A percentile compares a stretch with the other conserved stretches of the same genome.
Evolutionary conservation across 2,113 vertebrate genomes (phyloP).

Genomic region (Speoplatyrhinus poulsoni): DNA sequence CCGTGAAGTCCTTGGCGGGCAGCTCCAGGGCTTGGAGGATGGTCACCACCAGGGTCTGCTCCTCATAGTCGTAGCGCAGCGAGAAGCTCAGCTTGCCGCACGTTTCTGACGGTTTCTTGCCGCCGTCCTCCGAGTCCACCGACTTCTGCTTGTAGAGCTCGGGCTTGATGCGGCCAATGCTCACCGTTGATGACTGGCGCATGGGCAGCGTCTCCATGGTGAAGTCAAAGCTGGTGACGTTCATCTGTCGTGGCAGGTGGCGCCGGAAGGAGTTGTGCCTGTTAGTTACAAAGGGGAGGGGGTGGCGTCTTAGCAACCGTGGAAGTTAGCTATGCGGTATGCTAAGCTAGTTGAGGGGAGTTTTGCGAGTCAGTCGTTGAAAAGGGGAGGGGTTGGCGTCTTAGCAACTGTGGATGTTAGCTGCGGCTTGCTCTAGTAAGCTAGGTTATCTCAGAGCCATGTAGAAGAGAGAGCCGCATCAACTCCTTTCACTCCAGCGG

Average conservation of each 20-base stretch:
- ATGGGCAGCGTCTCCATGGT: conserved; percentile 86
- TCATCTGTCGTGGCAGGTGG: conserved; percentile 94
- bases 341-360: conserved; percentile 59
- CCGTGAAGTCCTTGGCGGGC: conserved; percentile 94
- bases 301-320: conserved; percentile 21
- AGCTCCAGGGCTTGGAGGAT: conserved; percentile 95
- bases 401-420: neutral
- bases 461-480: too few species aligned
- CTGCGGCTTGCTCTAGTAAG: neutral
- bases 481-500: too few species aligned
- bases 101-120: conserved; percentile 82
- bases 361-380: conserved; percentile 83
- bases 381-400: conserved; percentile 42
- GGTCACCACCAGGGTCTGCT: conserved; percentile 88
- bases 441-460: neutral
- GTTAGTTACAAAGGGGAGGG: conserved; percentile 49
- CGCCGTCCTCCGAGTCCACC: conserved; percentile 89
- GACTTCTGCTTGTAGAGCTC: conserved; percentile 98
- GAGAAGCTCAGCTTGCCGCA: conserved; percentile 96
- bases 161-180: conserved; percentile 95
- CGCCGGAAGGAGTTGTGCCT: conserved; percentile 98
- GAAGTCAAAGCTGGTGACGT: conserved; percentile 94
- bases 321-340: neutral
- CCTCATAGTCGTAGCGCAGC: conserved; percentile 91
- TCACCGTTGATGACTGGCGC: conserved; percentile 87